phyloP scores from a whole-genome alignment of 2,113 vertebrate species.

The Geothlypis trichas region DNA sequence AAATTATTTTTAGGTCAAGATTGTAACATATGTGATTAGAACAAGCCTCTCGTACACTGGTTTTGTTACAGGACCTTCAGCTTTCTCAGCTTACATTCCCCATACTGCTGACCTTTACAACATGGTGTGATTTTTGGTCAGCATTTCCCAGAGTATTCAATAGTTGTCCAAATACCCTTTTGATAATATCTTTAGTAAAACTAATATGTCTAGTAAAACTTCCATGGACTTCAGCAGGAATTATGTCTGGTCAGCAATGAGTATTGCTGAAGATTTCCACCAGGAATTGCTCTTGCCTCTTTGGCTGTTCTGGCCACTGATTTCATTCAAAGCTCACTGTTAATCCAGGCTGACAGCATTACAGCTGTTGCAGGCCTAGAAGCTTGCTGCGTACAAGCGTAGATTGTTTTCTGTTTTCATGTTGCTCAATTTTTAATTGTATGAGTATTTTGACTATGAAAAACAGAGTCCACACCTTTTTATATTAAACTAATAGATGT shows the following conservation, averaged over 20 bases:
- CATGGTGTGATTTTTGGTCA: not conserved
- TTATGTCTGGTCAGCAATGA: not conserved
- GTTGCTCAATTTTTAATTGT: not conserved
- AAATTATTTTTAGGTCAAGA: slow-evolving; percentile 86
- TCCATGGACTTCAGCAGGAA: not conserved
- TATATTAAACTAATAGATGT: not conserved
- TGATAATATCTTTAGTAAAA: not conserved
- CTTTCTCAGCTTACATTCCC: not conserved
- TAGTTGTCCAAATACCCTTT: not conserved
- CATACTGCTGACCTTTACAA: not conserved
- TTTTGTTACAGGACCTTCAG: slow-evolving; percentile 6
- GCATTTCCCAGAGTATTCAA: not conserved
- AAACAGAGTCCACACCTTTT: not conserved
- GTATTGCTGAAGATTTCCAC: not conserved
- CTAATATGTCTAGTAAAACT: not conserved
- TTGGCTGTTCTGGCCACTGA: not conserved
- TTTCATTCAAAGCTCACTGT: not conserved
- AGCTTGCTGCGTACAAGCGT: not conserved
- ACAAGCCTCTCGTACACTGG: not conserved
- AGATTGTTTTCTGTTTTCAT: not conserved
- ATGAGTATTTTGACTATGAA: not conserved
- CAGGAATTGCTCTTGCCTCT: not conserved
- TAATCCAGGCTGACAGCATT: not conserved
- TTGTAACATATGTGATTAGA: slow-evolving; percentile 74
- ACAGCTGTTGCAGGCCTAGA: not conserved